These are phyloP conservation scores for Octodonta nipae DNA, from an alignment of 2,888 invertebrate species.

Conservation along the genomic window DNA sequence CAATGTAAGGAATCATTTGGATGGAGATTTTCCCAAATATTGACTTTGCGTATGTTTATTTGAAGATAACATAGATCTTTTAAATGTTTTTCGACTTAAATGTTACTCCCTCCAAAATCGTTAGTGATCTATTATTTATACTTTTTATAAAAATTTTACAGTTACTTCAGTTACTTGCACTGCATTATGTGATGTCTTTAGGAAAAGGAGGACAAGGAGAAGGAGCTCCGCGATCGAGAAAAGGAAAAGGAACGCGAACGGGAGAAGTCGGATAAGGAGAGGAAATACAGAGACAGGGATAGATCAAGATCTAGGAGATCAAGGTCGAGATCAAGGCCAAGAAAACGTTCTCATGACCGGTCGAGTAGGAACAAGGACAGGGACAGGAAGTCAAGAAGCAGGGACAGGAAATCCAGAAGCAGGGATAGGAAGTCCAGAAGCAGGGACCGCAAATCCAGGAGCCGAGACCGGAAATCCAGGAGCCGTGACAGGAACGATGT, in stretches of 20 bases:
- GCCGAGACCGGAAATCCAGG: constrained; percentile 15
- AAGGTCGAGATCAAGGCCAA: constrained; percentile 21
- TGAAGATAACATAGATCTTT: too few relatives aligned
- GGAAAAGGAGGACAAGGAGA: constrained; percentile 67
- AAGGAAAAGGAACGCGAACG: constrained; percentile 34
- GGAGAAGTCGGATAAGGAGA: constrained; percentile 34
- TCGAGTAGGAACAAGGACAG: constrained; percentile 13
- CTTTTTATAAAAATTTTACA: too few relatives aligned
- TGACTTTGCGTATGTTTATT: too few relatives aligned
- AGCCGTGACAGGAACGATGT: constrained; percentile 13
- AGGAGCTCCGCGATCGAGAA: constrained; percentile 34
- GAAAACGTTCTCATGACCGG: constrained; percentile 8
- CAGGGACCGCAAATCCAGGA: constrained; percentile 12
- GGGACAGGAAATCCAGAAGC: constrained; percentile 20
- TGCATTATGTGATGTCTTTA: too few relatives aligned
- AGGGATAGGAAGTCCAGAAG: constrained; percentile 19
- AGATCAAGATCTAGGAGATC: constrained; percentile 28
- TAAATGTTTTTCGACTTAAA: too few relatives aligned
- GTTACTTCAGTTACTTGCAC: too few relatives aligned
- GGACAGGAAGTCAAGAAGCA: constrained; percentile 15
- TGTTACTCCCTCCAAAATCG: too few relatives aligned
- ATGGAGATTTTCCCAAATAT: too few relatives aligned
- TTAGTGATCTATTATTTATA: too few relatives aligned
- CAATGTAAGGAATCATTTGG: too few relatives aligned
- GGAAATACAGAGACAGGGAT: constrained; percentile 38